Evolutionary conservation across 2,113 vertebrate genomes (phyloP), one percentile per base, ranked within the genome.

Genomic region (Clarias gariepinus): DNA sequence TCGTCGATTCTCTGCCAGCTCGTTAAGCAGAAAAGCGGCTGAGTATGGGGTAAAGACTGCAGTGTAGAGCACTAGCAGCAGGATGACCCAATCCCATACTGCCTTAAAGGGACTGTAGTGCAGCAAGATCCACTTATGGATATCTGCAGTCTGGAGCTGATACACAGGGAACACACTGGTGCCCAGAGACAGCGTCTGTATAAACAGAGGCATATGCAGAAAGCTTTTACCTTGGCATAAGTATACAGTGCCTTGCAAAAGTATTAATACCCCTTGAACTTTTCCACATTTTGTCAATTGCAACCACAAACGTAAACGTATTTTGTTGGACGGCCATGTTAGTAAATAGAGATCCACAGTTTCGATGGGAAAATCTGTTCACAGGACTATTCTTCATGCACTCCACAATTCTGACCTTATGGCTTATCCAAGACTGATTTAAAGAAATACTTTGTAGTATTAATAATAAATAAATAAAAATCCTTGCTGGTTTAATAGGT

Each of bases 51-150:
- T 99, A 93, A 99, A 97, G 85, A 99, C 92, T 0, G 98, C 98
- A 0, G 98, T 99, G 94, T 99, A 98, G 94, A 99, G 97, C 88
- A 99, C 97, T 91, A 99, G 94, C 88, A 99, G 93, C 33, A 99
- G 95, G 90, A 99, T 97, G 33, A 99, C 95, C 98, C 98, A 99
- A 94, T 99, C 98, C 98, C 98, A 99, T 84, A 97, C 96, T 0
- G 98, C 98, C 93, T 99, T 99, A 95, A 99, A 99, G 76, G 98
- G 96, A 90, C 97, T 97, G 92, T 98, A 98, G 94, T 99, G 97
- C 85, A 99, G 94, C 93, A 99, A 94, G 89, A 97, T 99, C 95
- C 96, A 97, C 86, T 95, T 95, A 91, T 96, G 96, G 74, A 97
- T 95, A 47, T 97, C 96, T 0, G 97, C 96, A 0, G 95, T 96